Base-by-base conservation (phyloP, 2,113 vertebrate species). In the Cephalopholis sonnerati region DNA sequence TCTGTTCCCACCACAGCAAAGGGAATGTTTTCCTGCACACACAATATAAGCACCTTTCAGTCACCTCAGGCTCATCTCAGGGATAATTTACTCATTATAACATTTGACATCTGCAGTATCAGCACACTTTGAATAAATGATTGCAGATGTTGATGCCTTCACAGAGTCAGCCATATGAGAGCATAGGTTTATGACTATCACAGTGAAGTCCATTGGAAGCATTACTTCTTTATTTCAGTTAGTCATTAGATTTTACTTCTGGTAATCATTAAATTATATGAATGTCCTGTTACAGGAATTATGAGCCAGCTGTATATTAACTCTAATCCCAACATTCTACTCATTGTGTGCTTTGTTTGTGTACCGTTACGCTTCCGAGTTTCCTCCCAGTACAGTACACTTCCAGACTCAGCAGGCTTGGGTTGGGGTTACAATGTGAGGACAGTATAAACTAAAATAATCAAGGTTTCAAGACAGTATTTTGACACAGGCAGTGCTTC, bases 1-100 rank as follows among this genome's bases (percentile, higher is more conserved):
- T 99, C 97, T 0, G 98, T 98, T 39, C 98, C 98, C 0, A 99
- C 98, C 76, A 99, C 98, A 0, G 98, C 98, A 0, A 99, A 99
- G 0, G 98, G 98, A 87, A 99, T 98, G 79, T 93, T 96, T 66
- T 98, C 97, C 98, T 99, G 90, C 0, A 7, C 12, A 84, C 51
- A 79, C 20, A 68, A 69, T 7, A 65, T 4, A 6, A 66, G 5
- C 5, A 29, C 4, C 22, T 53, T 7, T 53, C 2, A 62, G 20
- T 72, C 41, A 9, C 11, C 10, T 12, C 13, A 75, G 11, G 5
- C 13, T 50, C 3, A 36, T 74, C 8, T 44, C 4, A 74, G 25
- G 10, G 4, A 36, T 7, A 25, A 67, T 41, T 54, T 1, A 44
- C 36, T 39, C 11, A 48, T 41, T 24, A 18, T 20, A 46, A 20